phyloP scores from a whole-genome alignment of 2,113 vertebrate species.

The Sapajus apella region DNA sequence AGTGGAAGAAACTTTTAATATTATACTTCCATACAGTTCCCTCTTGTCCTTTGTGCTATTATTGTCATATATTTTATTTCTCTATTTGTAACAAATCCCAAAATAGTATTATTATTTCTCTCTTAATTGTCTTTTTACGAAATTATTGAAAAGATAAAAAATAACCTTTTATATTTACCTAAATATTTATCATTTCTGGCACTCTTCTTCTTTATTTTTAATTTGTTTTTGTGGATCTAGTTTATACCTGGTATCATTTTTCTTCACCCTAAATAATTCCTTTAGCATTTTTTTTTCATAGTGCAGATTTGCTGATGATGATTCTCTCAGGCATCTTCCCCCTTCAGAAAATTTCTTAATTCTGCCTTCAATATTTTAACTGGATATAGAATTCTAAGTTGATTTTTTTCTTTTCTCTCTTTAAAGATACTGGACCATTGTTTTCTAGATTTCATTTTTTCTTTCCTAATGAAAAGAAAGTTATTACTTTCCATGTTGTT shows the following conservation, averaged over 20 bases:
- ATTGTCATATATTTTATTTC: background rate
- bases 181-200: background rate
- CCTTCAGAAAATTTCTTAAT: background rate
- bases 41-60: background rate
- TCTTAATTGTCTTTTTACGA: slow-evolving; percentile 8
- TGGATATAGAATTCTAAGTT: background rate
- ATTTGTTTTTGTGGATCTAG: background rate
- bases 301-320: background rate
- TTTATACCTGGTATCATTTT: slow-evolving; percentile 1
- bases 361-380: background rate
- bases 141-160: slow-evolving; percentile 20
- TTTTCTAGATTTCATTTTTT: background rate
- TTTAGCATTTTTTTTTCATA: background rate
- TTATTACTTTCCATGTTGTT: background rate
- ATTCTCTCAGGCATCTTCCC: background rate
- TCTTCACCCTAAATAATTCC: background rate
- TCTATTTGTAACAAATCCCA: background rate
- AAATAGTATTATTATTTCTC: background rate
- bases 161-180: background rate
- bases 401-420: background rate
- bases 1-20: background rate
- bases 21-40: background rate
- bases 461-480: background rate
- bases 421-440: background rate
- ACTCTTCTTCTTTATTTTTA: background rate